Evolutionary conservation across 92 coral and sea anemone genomes (phyloP), one percentile per base, ranked within the genome.

Genomic region (Metridium senile): DNA sequence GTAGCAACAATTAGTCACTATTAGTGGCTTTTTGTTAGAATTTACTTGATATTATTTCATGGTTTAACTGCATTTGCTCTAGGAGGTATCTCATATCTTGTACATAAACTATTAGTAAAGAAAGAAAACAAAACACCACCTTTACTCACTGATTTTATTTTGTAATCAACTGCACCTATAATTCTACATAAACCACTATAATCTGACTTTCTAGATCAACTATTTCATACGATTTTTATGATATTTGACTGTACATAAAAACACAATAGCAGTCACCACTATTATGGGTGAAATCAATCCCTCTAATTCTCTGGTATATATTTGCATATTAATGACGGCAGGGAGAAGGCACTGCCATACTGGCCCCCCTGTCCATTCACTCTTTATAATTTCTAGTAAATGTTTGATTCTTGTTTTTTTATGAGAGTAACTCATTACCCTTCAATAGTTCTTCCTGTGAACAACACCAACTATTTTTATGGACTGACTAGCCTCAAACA

Each of bases 181-280:
- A 51, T 68, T 68, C 57, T 68, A 47, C 33, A 26, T 59, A 30
- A 29, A 9, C 31, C 65, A 9, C 33, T 8, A 58, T 56, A 72
- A 9, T 56, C 61, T 70, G 45, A 49, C 43, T 30, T 28, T 63
- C 66, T 53, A 53, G 52, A 72, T 72, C 77, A 54, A 53, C 66
- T n/a, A 51, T 70, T 70, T 70, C 21, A 25, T 65, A 59, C 29
- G 65, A 72, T 72, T 28, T 72, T 56, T 54, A 65, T 54, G 45
- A 72, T 72, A 72, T 63, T 16, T 30, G 20, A 56, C 77, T 72
- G 77, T 72, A 72, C 77, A 63, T 63, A 63, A 63, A 39, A 54
- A 72, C 31, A 54, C 32, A 72, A 28, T 18, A 54, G 34, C 63
- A 71, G 31, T 33, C 65, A 56, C 65, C 77, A 53, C 66, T 59